These are phyloP conservation scores for Ptilodon capucinus DNA, from an alignment of 2,888 invertebrate species.

Conservation along the genomic window DNA sequence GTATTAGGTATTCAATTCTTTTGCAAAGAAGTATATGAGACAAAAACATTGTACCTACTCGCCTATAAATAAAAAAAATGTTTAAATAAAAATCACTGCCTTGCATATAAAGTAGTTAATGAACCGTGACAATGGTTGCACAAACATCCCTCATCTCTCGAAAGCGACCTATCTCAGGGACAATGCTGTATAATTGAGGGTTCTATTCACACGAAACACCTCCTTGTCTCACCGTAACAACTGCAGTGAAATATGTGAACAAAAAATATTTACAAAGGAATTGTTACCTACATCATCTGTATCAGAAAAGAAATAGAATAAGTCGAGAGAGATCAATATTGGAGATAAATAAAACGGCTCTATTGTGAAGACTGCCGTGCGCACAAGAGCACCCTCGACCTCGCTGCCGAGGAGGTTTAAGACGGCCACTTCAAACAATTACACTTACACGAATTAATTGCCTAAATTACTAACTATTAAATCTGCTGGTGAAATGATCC, in stretches of 20 bases:
- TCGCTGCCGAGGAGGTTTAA: no score
- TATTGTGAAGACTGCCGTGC: slow-evolving; percentile 57
- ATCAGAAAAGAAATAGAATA: slow-evolving; percentile 55
- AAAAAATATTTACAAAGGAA: slow-evolving; percentile 71
- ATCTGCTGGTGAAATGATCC: no score
- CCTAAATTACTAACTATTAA: no score
- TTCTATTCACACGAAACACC: slow-evolving; percentile 58
- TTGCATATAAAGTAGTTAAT: slow-evolving; percentile 33
- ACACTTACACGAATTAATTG: no score
- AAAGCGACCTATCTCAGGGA: slow-evolving; percentile 34
- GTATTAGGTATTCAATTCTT: no score
- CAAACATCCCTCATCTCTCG: slow-evolving; percentile 37
- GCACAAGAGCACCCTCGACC: slow-evolving; percentile 33
- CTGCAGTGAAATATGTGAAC: slow-evolving; percentile 67
- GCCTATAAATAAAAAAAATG: no score
- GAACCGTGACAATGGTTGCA: slow-evolving; percentile 40
- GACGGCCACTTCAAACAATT: no score
- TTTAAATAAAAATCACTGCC: slow-evolving; percentile 1
- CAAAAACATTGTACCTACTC: no score
- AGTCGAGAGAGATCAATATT: slow-evolving; percentile 67
- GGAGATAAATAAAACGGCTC: slow-evolving; percentile 67
- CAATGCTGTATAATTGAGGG: slow-evolving; percentile 63
- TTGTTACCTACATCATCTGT: slow-evolving; percentile 61
- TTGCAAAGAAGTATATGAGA: no score
- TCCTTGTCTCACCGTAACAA: slow-evolving; percentile 57